Percentiles rank a stretch among this genome's conserved stretches.
Conservation (phyloP, 2,888 invertebrate genomes). For the Mesorhabditis belari region DNA sequence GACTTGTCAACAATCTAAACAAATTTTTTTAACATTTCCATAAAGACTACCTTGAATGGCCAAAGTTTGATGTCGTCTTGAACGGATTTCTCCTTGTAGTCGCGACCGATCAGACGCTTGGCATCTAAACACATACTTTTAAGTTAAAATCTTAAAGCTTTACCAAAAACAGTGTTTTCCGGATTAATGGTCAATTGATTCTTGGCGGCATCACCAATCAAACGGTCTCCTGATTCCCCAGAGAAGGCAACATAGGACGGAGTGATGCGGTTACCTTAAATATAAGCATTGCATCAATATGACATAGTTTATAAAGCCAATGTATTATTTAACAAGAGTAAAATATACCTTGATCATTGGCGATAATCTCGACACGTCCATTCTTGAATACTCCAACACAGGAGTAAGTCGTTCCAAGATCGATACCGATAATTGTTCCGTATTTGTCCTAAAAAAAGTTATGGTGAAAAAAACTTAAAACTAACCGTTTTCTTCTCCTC, state of each 20-base stretch:
- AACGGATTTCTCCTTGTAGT: conserved; percentile 82
- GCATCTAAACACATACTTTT: too few species aligned
- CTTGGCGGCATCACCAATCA: conserved; percentile 91
- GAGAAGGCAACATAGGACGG: conserved; percentile 52
- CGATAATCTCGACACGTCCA: conserved; percentile 54
- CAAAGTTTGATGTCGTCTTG: conserved; percentile 93
- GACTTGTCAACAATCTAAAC: conserved; percentile 71
- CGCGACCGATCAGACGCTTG: conserved; percentile 92
- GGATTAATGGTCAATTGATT: conserved; percentile 98
- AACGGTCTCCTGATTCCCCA: conserved; percentile 46
- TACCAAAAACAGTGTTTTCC: conserved; percentile 95
- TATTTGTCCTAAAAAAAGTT: conserved; percentile 39
- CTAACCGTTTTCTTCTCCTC: background rate
- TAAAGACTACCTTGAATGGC: conserved; percentile 82
- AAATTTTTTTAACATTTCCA: too few species aligned
- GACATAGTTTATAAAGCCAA: background rate
- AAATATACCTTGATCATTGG: conserved; percentile 51
- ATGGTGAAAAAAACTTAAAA: background rate
- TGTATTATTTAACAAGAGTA: background rate
- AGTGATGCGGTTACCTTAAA: conserved; percentile 46
- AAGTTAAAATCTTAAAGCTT: too few species aligned
- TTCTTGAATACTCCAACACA: conserved; percentile 57
- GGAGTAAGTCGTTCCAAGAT: conserved; percentile 55
- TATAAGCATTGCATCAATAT: too few species aligned
- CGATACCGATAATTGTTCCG: conserved; percentile 54